Evolutionary conservation across 2,113 vertebrate species (phyloP), one percentile per base, ranked within the genome.

Genomic region (Paradoxurus hermaphroditus): DNA sequence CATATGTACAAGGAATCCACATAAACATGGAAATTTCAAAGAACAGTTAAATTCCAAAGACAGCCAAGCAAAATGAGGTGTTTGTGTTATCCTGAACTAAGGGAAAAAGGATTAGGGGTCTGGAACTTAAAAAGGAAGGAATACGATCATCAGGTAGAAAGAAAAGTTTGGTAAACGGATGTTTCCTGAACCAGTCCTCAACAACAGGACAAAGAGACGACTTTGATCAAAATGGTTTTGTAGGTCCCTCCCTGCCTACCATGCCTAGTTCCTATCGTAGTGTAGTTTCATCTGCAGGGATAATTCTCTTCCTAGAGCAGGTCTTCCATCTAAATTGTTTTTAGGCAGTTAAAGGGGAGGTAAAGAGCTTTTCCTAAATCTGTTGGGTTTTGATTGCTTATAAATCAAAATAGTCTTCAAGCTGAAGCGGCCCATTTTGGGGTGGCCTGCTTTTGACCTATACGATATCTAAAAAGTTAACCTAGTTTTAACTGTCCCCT

Each of bases 401-500:
- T 46, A 77, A 77, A 77, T 46, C 27, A 77, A 77, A 77, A 77
- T 31, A 46, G 15, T 46, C 73, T 46, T 31, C 27, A 31, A 9
- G 41, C 41, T 27, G 18, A 77, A 77, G 70, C 31, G 41, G 73
- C 41, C 27, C 27, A 3, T 29, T 77, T 77, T 46, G 73, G 73
- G 41, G 73, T 46, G 27, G 27, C 27, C 27, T 77, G 73, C 15
- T 46, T 77, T 75, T 46, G 41, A 46, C 73, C 41, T 77, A 77
- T 31, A 77, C 9, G 31, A 29, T n/a, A 7, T 11, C n/a, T 90
- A 11, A 34, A 82, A 49, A n/a, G n/a, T n/a, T n/a, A n/a, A n/a
- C n/a, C n/a, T n/a, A n/a, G n/a, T n/a, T n/a, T n/a, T n/a, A n/a
- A 53, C 1, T 34, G 6, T 8, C 19, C 2, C 4, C 1, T 0